Evolutionary conservation across 37 sponge, comb jelly and placozoan genomes (phyloP), one percentile per base, ranked within the genome.

Genomic region (Amphimedon queenslandica): DNA sequence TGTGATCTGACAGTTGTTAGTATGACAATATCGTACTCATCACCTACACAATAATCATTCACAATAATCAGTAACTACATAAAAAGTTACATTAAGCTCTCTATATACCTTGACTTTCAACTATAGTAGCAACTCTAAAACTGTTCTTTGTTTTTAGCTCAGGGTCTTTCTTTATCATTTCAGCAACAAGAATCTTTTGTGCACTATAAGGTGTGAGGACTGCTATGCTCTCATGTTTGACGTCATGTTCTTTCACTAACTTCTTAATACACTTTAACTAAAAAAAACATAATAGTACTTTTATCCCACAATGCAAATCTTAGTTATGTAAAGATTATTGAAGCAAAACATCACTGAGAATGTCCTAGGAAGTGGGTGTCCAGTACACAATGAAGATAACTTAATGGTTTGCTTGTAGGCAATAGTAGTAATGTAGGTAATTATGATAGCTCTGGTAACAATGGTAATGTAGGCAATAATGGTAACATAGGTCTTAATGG

Each of bases 21-120:
- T 28, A 90, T 73, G 30, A 90, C 90, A 67, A 78, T 55, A 16
- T 83, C 88, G 82, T 65, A 82, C 31, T 88, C 88, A 88, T 88
- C 79, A 60, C 88, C 88, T 88, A 23, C 28, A 75, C 28, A 41
- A n/a, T n/a, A n/a, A n/a, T n/a, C 67, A 4, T 84, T 86, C n/a
- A 77, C 77, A 40, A 82, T 84, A 70, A 90, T 42, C n/a, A 90
- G 67, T 88, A 23, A 18, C 69, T 23, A 41, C n/a, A n/a, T n/a
- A n/a, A n/a, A n/a, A n/a, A 47, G 8, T 47, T 8, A 47, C 51
- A 47, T 47, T 18, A 47, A 18, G 8, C 8, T 47, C 8, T 47
- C 8, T n/a, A 18, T 47, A 47, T 8, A 76, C 77, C 77, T 76
- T 76, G 77, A 65, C 77, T 64, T 63, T 76, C 77, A 76, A 65